Conservation (phyloP, 2,797 vertebrate species). For the Odontamblyopus rebecca region DNA sequence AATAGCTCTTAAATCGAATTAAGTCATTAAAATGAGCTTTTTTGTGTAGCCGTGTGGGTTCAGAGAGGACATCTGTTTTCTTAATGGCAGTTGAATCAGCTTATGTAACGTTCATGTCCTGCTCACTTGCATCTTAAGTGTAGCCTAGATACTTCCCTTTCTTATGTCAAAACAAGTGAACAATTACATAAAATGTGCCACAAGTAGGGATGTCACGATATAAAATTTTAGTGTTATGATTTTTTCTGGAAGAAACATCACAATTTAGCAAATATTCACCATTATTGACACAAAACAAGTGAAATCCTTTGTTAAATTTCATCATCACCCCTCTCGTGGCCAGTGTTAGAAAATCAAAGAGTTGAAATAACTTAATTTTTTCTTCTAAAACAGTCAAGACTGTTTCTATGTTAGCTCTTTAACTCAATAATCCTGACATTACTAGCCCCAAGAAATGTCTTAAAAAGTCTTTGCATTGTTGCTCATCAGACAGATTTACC, state of each 20-base stretch:
- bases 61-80: conserved; percentile 51
- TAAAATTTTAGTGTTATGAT: no score
- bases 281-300: no score
- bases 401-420: no score
- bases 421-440: no score
- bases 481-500: conserved; percentile 17
- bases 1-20: not conserved
- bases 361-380: no score
- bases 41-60: conserved; percentile 34
- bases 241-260: no score
- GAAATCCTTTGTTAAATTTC: no score
- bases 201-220: no score
- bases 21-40: conserved; percentile 22
- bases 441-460: conserved; percentile 5
- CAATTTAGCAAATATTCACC: no score
- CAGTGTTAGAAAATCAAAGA: no score
- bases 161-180: conserved; percentile 38
- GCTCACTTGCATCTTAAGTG: conserved; percentile 49
- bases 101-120: conserved; percentile 73
- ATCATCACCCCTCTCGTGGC: no score
- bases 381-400: no score
- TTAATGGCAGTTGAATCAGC: conserved; percentile 29
- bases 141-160: conserved; percentile 54
- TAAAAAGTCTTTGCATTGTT: conserved; percentile 19
- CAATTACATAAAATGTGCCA: not conserved